Evolutionary conservation across 2,113 vertebrate genomes (phyloP), one percentile per base, ranked within the genome.

Genomic region (Tyto alba): DNA sequence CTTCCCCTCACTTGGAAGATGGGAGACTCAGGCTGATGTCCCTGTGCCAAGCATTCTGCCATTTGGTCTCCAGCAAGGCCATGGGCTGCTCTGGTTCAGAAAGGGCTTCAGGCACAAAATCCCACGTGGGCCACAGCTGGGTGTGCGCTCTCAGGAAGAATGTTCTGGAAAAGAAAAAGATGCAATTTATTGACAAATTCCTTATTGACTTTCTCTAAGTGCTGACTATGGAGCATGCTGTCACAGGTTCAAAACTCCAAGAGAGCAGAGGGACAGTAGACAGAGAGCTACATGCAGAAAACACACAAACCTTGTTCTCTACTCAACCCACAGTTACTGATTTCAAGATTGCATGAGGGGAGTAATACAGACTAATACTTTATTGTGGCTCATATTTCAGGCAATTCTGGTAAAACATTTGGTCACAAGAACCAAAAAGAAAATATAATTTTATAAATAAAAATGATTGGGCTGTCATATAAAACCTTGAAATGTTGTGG

Each of bases 61-160:
- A 52, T 5, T 2, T 23, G 17, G 18, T 18, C 17, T 60, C 55
- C 50, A n/a, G 22, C 1, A 5, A 53, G 36, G 16, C 12, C 6
- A 8, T 47, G 16, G 55, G 36, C 26, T 75, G 36, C 20, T 25
- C 30, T 53, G n/a, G 22, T 32, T 73, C 26, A 60, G n/a, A 80
- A 76, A 52, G 23, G 17, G 23, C 55, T 76, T 60, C 68, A 64
- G 36, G 21, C 19, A 47, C 1, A 4, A 62, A 76, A 69, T 77
- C 40, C 23, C 10, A 56, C 1, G 0, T 0, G 4, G 32, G 13
- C 16, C 2, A 2, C 53, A 56, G 8, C 25, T 69, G 34, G 1
- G 0, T 60, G 45, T 60, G 23, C 11, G 21, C 40, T 77, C 9
- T 64, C 41, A 62, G 22, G 30, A 84, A 80, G 3, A 38, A 16